These are phyloP conservation scores for Ceyx erithaca DNA, from an alignment of 2,797 vertebrate genomes.

Conservation along the genomic window DNA sequence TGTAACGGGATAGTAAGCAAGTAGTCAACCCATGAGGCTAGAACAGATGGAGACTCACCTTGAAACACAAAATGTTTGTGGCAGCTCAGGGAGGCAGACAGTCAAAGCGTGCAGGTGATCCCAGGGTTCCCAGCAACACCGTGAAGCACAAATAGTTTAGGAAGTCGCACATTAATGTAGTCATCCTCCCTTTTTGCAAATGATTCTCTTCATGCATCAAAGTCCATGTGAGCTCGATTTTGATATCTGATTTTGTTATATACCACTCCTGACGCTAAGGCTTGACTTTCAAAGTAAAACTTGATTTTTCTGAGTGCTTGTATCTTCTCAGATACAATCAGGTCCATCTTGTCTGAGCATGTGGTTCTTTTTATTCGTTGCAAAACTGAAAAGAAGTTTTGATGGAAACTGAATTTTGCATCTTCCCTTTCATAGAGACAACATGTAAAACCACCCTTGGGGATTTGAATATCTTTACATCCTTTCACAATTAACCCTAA, in stretches of 20 bases:
- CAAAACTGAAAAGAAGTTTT: conserved; percentile 66
- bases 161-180: background rate
- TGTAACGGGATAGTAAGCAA: background rate
- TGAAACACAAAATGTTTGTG: background rate
- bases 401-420: conserved; percentile 69
- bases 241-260: background rate
- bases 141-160: background rate
- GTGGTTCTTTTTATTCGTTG: conserved; percentile 33
- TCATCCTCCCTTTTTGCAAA: background rate
- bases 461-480: conserved; percentile 78
- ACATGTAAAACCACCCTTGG: conserved; percentile 72
- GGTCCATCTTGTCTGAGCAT: conserved; percentile 4
- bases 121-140: background rate
- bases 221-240: background rate
- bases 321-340: background rate
- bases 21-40: background rate
- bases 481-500: conserved; percentile 80
- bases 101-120: background rate
- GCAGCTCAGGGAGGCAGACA: background rate
- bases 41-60: background rate
- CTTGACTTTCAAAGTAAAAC: background rate
- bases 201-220: background rate
- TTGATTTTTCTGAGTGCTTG: background rate
- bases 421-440: conserved; percentile 70
- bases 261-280: background rate